Evolutionary conservation across 2,888 invertebrate genomes (phyloP).

Genomic region (Proisotoma minuta): DNA sequence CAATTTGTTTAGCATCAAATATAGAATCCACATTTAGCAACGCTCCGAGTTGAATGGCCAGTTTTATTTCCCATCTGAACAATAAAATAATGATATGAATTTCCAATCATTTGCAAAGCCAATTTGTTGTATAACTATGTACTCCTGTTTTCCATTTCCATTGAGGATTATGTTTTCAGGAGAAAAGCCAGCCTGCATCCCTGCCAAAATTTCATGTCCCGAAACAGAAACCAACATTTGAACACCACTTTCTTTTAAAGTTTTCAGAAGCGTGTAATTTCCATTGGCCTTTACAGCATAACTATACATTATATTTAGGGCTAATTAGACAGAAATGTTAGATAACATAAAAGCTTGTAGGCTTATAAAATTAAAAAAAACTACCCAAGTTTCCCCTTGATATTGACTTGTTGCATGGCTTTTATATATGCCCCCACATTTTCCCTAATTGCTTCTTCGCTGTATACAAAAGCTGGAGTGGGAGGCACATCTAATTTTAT

Average conservation of each 20-base stretch:
- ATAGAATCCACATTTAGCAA: slow-evolving; percentile 52
- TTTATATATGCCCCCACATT: slow-evolving; percentile 38
- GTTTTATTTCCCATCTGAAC: slow-evolving; percentile 50
- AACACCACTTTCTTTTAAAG: slow-evolving; percentile 46
- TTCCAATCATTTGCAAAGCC: not conserved
- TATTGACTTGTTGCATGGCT: slow-evolving; percentile 14
- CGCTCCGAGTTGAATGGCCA: slow-evolving; percentile 50
- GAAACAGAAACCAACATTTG: slow-evolving; percentile 49
- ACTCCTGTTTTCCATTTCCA: slow-evolving; percentile 52
- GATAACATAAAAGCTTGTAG: no score
- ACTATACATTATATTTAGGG: no score
- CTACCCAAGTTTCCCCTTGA: slow-evolving; percentile 25
- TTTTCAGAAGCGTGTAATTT: slow-evolving; percentile 48
- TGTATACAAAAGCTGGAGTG: slow-evolving; percentile 45
- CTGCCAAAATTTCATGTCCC: slow-evolving; percentile 51
- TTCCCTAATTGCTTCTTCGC: slow-evolving; percentile 22
- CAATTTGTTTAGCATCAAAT: slow-evolving; percentile 50
- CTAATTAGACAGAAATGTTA: no score
- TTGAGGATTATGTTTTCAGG: slow-evolving; percentile 50
- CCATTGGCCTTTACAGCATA: slow-evolving; percentile 52
- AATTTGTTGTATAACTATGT: slow-evolving; percentile 9
- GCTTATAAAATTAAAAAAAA: no score
- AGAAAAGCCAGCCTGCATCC: slow-evolving; percentile 50
- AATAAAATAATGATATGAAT: no score
- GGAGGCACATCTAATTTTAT: slow-evolving; percentile 24